phyloP scores from a whole-genome alignment of 2,888 invertebrate genomes.

The Hedya salicella region DNA sequence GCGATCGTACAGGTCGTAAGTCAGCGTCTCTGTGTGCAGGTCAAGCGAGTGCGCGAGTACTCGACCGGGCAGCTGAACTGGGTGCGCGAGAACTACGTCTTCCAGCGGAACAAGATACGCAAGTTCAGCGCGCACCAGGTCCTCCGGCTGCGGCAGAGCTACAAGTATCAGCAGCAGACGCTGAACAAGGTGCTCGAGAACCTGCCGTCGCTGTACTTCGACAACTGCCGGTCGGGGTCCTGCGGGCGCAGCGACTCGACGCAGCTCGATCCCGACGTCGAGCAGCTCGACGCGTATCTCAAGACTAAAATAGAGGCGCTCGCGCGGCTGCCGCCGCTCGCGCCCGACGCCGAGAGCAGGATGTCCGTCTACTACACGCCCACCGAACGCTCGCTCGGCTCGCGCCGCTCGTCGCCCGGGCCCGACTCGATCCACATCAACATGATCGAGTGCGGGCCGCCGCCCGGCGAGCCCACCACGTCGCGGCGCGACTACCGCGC shows the following conservation, averaged over 20 bases:
- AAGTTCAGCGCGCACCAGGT: constrained; percentile 98
- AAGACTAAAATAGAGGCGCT: constrained; percentile 87
- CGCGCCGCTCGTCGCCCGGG: constrained; percentile 74
- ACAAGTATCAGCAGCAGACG: constrained; percentile 98
- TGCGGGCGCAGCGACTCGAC: constrained; percentile 91
- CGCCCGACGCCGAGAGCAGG: constrained; percentile 88
- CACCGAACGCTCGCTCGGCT: constrained; percentile 87
- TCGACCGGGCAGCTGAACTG: constrained; percentile 96
- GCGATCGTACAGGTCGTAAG: neutral
- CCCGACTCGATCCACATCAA: constrained; percentile 88
- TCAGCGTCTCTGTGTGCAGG: constrained; percentile 82
- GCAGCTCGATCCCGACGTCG: constrained; percentile 88
- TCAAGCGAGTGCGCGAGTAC: constrained; percentile 96
- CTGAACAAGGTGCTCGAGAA: constrained; percentile 97
- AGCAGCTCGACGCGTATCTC: constrained; percentile 87
- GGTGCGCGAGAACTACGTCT: constrained; percentile 97
- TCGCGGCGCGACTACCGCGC: constrained; percentile 65
- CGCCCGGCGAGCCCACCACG: constrained; percentile 57
- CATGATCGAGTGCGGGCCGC: constrained; percentile 82
- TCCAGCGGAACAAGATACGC: constrained; percentile 96
- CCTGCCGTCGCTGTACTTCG: constrained; percentile 94
- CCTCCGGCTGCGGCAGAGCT: constrained; percentile 94
- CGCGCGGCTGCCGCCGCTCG: constrained; percentile 77
- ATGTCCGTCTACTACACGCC: constrained; percentile 93
- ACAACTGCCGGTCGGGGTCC: constrained; percentile 95